phyloP scores from a whole-genome alignment of 2,113 vertebrate species.

The Addax nasomaculatus region DNA sequence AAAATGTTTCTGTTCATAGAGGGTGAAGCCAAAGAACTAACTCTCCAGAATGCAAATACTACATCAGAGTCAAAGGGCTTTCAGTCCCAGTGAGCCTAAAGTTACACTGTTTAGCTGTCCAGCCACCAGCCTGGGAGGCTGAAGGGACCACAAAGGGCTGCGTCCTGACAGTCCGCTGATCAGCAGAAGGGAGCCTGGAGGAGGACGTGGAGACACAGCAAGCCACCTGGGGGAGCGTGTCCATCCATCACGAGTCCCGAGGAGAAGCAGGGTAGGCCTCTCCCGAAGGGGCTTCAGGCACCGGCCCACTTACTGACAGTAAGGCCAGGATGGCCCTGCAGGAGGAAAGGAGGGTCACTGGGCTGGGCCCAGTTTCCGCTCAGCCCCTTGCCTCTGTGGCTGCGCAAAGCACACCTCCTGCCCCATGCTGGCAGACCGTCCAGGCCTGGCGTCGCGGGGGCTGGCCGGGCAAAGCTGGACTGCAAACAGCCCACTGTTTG shows the following conservation, averaged over 20 bases:
- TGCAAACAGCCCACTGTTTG: background rate
- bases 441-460: background rate
- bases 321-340: background rate
- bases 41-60: slow-evolving; percentile 28
- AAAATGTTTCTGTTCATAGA: slow-evolving; percentile 42
- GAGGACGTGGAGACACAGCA: background rate
- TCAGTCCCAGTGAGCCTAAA: background rate
- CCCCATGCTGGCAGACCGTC: background rate
- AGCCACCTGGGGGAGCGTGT: background rate
- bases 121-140: background rate
- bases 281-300: background rate
- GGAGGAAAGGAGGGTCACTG: background rate
- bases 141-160: background rate
- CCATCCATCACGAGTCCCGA: background rate
- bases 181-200: background rate
- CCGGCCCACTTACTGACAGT: background rate
- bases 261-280: background rate
- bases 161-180: rapidly evolving
- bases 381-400: background rate
- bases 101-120: background rate
- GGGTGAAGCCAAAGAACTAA: background rate
- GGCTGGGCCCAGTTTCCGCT: background rate
- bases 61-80: background rate
- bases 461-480: background rate
- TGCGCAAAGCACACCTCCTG: background rate